These are phyloP conservation scores for Apis laboriosa DNA, from an alignment of 1,140 invertebrate genomes.

Conservation along the genomic window DNA sequence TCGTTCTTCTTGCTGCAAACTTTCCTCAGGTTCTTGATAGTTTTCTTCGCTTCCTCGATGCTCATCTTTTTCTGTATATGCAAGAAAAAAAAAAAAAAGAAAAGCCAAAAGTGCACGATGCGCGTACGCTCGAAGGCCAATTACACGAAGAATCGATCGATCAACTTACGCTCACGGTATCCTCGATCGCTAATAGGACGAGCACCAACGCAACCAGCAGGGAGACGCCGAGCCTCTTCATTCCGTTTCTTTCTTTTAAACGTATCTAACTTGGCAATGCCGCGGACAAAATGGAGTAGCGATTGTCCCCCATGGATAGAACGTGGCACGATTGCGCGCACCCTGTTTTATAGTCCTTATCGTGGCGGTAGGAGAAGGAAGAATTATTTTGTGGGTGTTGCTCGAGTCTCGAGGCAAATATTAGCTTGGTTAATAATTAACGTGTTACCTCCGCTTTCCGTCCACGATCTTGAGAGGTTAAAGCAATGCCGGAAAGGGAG, in stretches of 20 bases:
- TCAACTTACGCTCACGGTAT: slow-evolving; percentile 57
- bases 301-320: neutral
- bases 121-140: neutral
- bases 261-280: too few species aligned
- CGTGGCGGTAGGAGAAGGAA: slow-evolving; percentile 40
- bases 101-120: neutral
- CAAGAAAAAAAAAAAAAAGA: neutral
- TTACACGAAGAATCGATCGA: neutral
- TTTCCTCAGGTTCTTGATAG: slow-evolving; percentile 27
- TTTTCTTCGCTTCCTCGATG: neutral
- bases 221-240: neutral
- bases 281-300: neutral
- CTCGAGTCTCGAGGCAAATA: neutral
- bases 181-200: neutral
- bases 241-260: neutral
- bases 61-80: slow-evolving; percentile 50
- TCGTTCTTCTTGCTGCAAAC: slow-evolving; percentile 33
- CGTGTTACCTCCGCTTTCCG: neutral
- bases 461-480: neutral
- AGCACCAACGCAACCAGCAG: slow-evolving; percentile 24
- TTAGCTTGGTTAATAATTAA: slow-evolving; percentile 16
- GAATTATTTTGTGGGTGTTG: slow-evolving; percentile 31
- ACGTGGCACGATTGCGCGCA: neutral
- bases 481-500: slow-evolving; percentile 9
- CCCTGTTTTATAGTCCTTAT: slow-evolving; percentile 48